Evolutionary conservation across 2,797 vertebrate genomes (phyloP), one percentile per base, ranked within the genome.

Genomic region (Myotis pilosus): DNA sequence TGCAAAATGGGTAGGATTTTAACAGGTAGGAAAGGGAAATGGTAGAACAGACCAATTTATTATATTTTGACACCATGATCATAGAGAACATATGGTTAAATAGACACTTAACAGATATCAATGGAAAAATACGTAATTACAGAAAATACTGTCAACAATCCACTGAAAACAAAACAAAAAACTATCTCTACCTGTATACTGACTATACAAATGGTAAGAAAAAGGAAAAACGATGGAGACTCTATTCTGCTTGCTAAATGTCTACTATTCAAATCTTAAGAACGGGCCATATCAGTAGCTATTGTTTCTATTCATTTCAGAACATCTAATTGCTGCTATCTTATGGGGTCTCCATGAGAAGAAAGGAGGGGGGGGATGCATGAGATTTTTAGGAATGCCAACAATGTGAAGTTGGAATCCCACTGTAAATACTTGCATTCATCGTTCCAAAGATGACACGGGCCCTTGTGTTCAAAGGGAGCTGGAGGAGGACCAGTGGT

Each of bases 251-350:
- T 89, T 47, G 69, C 33, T 90, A 91, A 95, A 60, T 33, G 44
- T 82, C 93, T 95, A n/a, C 66, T 76, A 62, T 93, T 92, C 55
- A 68, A 74, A 81, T 72, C 55, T 89, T 87, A 62, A 85, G 92
- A 95, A 92, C 87, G 87, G 92, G 87, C 84, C 60, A 47, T 41
- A 82, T 13, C 25, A 36, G 38, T n/a, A 78, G 75, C 71, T 91
- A 75, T 87, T 95, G 90, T 96, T 95, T 93, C 92, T 87, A 80
- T 87, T 96, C 92, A 69, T 88, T 78, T 82, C 68, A 80, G 85
- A 91, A 41, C 20, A 71, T 94, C 88, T 96, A 95, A 93, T 92
- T 95, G 76, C 81, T 88, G 68, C 51, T 91, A 62, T 85, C 72
- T 92, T 85, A 82, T 22, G n/a, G 60, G 49, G 88, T 92, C 74